Conservation (phyloP, 2,888 invertebrate genomes). For the Drosophila vallismaia region DNA sequence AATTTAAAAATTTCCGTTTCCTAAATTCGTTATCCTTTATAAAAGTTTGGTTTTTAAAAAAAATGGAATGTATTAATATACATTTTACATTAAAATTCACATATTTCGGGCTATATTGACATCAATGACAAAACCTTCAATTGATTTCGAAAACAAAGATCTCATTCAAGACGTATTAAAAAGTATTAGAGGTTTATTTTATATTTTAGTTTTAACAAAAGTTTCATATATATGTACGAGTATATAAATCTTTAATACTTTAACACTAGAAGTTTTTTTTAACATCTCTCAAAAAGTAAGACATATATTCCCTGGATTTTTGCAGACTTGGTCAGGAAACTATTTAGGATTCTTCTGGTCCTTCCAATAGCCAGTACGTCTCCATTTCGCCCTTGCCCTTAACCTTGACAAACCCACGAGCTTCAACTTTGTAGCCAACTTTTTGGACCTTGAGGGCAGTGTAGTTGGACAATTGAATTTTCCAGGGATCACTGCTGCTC, state of each 20-base stretch:
- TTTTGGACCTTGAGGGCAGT: constrained; percentile 88
- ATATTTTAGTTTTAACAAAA: too few relatives aligned
- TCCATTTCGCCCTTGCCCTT: constrained; percentile 96
- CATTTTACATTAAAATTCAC: too few relatives aligned
- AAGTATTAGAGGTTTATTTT: too few relatives aligned
- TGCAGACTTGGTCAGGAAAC: background rate
- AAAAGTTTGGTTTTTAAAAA: too few relatives aligned
- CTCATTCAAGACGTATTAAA: too few relatives aligned
- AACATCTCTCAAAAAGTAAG: background rate
- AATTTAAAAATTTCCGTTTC: too few relatives aligned
- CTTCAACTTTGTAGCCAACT: constrained; percentile 88
- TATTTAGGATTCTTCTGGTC: constrained; percentile 78
- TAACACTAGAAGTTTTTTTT: background rate
- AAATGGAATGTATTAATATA: too few relatives aligned
- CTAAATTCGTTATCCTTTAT: too few relatives aligned
- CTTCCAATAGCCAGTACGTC: constrained; percentile 90
- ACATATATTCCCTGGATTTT: background rate
- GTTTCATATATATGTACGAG: too few relatives aligned
- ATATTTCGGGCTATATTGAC: too few relatives aligned
- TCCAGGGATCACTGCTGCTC: constrained; percentile 87
- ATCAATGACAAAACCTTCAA: too few relatives aligned
- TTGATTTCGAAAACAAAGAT: too few relatives aligned
- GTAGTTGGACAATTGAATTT: constrained; percentile 90
- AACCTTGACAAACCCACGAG: constrained; percentile 90
- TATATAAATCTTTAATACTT: background rate